Base-by-base conservation (phyloP, 2,113 vertebrate species). In the Leucopsar rothschildi region DNA sequence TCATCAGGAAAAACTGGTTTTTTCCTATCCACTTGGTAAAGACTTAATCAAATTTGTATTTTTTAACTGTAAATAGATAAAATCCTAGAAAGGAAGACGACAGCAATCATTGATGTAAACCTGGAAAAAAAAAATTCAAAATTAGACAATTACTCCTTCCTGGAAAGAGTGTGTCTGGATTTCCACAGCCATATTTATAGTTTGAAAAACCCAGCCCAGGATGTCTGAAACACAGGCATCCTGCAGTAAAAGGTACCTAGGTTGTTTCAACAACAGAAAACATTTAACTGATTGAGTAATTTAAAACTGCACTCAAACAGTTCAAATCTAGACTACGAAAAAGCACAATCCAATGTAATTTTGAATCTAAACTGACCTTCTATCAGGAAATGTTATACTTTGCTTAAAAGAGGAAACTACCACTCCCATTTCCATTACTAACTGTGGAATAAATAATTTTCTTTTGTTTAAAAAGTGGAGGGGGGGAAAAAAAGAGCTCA, bases 351-450 rank as follows among this genome's bases (percentile, higher is more conserved):
- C 75, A 78, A 64, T 56, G 8, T 15, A 42, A 77, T 83, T 91
- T 52, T 70, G 24, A 85, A 60, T 55, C 29, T 81, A 85, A 92
- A 66, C 28, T 42, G 31, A 87, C 15, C 13, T 70, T 93, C 44
- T 27, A 39, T 13, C 73, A 79, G 59, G 44, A 96, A 93, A 50
- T 44, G 35, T 28, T 83, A 40, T 15, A 82, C 27, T 83, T 70
- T 44, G 15, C 71, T 63, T 92, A 91, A 85, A 93, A 95, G 45
- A 39, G 90, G 92, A 94, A 78, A 87, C 17, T 66, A 47, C 45
- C n/a, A 70, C 91, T 92, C 61, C 94, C 53, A 61, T 65, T 73
- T 81, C 88, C 81, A 79, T 57, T 92, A 60, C 47, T 52, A 94
- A 37, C 52, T 33, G 21, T 77, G n/a, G 53, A 73, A 87, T 61